Conservation (phyloP, 2,888 invertebrate species). For the Lamellibrachia satsuma region DNA sequence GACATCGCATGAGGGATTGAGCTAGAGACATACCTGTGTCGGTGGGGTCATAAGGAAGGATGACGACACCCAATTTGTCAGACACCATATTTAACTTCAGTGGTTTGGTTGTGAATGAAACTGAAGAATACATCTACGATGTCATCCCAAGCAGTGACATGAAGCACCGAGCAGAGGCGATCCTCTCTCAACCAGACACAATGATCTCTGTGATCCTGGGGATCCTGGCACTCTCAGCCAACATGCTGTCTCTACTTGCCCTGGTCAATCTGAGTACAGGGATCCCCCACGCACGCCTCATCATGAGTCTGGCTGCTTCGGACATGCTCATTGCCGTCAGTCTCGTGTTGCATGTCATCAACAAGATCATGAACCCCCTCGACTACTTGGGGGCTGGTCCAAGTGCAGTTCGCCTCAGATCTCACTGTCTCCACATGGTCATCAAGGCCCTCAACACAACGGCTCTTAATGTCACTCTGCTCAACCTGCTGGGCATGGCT, state of each 20-base stretch:
- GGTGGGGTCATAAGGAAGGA: not conserved
- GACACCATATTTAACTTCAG: not conserved
- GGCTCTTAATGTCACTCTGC: slow-evolving; percentile 48
- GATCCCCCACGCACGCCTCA: slow-evolving; percentile 52
- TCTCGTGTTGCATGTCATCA: slow-evolving; percentile 47
- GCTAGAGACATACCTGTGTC: no score
- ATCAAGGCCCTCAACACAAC: slow-evolving; percentile 50
- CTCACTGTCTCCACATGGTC: slow-evolving; percentile 48
- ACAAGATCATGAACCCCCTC: slow-evolving; percentile 46
- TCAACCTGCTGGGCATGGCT: slow-evolving; percentile 43
- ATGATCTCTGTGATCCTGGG: slow-evolving; percentile 37
- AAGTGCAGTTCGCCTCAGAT: slow-evolving; percentile 40
- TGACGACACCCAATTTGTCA: not conserved
- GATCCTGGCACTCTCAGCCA: slow-evolving; percentile 46
- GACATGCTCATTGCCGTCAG: slow-evolving; percentile 53
- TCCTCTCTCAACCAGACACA: slow-evolving; percentile 26
- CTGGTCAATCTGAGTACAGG: slow-evolving; percentile 45
- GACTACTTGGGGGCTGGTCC: slow-evolving; percentile 31
- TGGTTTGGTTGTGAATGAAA: not conserved
- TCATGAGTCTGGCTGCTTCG: slow-evolving; percentile 51
- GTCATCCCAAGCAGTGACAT: not conserved
- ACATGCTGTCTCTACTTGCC: slow-evolving; percentile 51
- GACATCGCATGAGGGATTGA: not conserved
- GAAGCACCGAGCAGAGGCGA: not conserved
- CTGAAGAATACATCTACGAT: not conserved